Evolutionary conservation across 1,140 invertebrate genomes (phyloP).

Genomic region (Trigoniulus corallinus): DNA sequence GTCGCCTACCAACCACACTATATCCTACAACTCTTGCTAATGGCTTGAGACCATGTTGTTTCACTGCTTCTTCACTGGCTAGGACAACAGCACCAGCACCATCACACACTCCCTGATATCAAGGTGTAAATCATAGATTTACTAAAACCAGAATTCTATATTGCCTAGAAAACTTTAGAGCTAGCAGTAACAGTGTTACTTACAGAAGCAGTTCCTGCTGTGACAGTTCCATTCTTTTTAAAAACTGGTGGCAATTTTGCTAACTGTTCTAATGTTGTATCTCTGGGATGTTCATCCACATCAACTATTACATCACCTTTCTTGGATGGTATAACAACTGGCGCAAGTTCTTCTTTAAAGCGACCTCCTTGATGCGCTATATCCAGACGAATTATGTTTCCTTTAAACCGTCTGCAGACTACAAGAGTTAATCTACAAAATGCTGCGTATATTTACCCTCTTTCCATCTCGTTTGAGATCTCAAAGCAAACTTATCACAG

Average conservation of each 20-base stretch:
- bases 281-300: constrained; percentile 87
- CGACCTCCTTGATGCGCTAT: constrained; percentile 66
- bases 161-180: neutral
- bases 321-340: constrained; percentile 67
- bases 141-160: neutral
- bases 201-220: constrained; percentile 87
- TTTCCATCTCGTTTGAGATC: constrained; percentile 69
- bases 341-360: constrained; percentile 80
- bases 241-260: constrained; percentile 71
- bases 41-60: constrained; percentile 31
- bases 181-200: too few species aligned
- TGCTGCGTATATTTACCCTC: constrained; percentile 31
- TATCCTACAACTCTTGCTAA: constrained; percentile 33
- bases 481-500: constrained; percentile 72
- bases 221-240: constrained; percentile 90
- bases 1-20: too few species aligned
- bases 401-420: neutral
- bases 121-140: neutral
- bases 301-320: constrained; percentile 60
- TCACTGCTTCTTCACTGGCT: constrained; percentile 33
- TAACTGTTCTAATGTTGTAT: constrained; percentile 67
- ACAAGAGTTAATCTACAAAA: neutral
- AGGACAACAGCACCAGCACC: constrained; percentile 34
- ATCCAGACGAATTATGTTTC: neutral
- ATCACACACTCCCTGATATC: constrained; percentile 35